Evolutionary conservation across 2,113 vertebrate species (phyloP).

Genomic region (Maccullochella peelii): DNA sequence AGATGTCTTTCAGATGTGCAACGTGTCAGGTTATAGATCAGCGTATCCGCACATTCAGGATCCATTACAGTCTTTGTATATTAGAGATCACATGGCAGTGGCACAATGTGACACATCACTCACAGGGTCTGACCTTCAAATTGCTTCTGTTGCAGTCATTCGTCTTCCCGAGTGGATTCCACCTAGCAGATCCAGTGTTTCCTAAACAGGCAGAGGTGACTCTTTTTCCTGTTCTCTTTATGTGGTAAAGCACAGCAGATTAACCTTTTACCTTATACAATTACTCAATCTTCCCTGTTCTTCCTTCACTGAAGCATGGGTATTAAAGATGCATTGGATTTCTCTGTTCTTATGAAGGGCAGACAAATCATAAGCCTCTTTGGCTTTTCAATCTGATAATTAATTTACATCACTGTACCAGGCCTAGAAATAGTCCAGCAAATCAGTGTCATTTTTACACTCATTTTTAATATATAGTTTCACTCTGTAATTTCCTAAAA

Average conservation of each 20-base stretch:
- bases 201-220: slow-evolving; percentile 49
- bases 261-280: slow-evolving; percentile 60
- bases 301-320: slow-evolving; percentile 8
- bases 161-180: slow-evolving; percentile 39
- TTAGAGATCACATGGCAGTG: slow-evolving; percentile 50
- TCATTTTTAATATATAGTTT: no score
- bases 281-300: slow-evolving; percentile 49
- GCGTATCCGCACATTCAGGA: slow-evolving; percentile 22
- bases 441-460: no score
- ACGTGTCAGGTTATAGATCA: slow-evolving; percentile 38
- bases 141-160: slow-evolving; percentile 60
- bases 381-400: slow-evolving; percentile 23
- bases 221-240: slow-evolving; percentile 46
- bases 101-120: slow-evolving; percentile 62
- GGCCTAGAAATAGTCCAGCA: neutral
- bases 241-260: slow-evolving; percentile 40
- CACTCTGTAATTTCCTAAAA: neutral
- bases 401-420: neutral
- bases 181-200: slow-evolving; percentile 29
- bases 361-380: slow-evolving; percentile 26
- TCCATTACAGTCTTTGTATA: slow-evolving; percentile 54
- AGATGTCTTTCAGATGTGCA: slow-evolving; percentile 15
- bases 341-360: slow-evolving; percentile 16
- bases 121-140: slow-evolving; percentile 61
- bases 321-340: slow-evolving; percentile 59